Evolutionary conservation across 2,113 vertebrate genomes (phyloP), one percentile per base, ranked within the genome.

Genomic region (Oryzias woworae): DNA sequence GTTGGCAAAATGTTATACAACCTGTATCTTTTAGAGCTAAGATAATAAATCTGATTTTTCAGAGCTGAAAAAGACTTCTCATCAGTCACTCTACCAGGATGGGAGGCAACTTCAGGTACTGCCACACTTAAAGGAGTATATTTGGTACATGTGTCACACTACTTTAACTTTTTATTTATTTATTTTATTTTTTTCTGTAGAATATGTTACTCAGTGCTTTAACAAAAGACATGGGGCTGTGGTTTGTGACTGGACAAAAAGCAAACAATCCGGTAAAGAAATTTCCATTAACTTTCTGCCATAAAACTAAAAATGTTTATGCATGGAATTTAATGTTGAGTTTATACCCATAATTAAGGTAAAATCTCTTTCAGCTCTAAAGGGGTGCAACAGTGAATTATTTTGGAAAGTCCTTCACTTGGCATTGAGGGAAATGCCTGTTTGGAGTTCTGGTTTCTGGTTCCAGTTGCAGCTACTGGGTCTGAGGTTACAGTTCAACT

Each of bases 401-500:
- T 82, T 7, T 88, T 89, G 0, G 90, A 92, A 31, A 96, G 93
- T 45, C 75, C 71, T 17, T 45, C 74, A 14, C 71, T 87, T 31
- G 16, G 46, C 1, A 65, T 90, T 45, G 75, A 86, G 56, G 88
- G 82, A 1, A 53, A 88, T n/a, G 87, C 90, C 62, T 95, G 94
- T 81, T 84, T 95, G 44, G 93, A 96, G 73, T 94, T 95, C 80
- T 94, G 94, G 94, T 95, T 93, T 64, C 90, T 91, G 51, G 87
- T 88, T 75, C 89, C 88, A 23, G 88, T 7, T 75, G 14, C 69
- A 58, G 75, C 73, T 2, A 87, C 81, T 22, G 82, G 36, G 51
- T 76, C 86, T 63, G 86, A 92, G 52, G 81, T 95, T 18, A 83
- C 69, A 47, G 85, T 87, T 60, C 50, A 93, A 23, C 47, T 94